Percentiles rank a stretch among this genome's conserved stretches.
phyloP scores from a whole-genome alignment of 2,797 vertebrate genomes.

The Bradypodion pumilum region DNA sequence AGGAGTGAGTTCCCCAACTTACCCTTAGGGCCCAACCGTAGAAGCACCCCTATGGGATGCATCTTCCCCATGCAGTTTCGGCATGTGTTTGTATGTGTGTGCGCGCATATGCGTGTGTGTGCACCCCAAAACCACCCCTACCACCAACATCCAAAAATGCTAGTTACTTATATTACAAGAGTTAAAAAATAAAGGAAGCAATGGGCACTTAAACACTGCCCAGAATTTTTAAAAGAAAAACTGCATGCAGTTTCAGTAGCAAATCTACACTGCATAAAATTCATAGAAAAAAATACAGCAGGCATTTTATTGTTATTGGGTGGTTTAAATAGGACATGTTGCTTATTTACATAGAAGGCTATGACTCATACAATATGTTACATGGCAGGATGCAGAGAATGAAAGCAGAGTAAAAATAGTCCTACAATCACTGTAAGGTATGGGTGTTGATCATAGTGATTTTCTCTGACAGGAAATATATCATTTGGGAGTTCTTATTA shows the following conservation, averaged over 20 bases:
- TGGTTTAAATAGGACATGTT: not conserved
- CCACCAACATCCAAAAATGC: too few species aligned
- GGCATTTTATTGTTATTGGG: not conserved
- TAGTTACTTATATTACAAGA: too few species aligned
- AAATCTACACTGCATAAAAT: not conserved
- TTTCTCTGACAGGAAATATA: constrained; percentile 57
- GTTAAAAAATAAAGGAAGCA: not conserved
- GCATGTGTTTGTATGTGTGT: too few species aligned
- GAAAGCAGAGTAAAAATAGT: constrained; percentile 52
- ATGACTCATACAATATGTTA: not conserved
- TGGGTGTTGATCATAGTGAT: constrained; percentile 47
- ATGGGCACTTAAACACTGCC: not conserved
- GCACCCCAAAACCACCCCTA: too few species aligned
- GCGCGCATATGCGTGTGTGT: too few species aligned
- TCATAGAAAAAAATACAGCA: not conserved
- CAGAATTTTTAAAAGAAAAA: not conserved
- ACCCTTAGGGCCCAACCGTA: too few species aligned
- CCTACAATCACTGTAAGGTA: constrained; percentile 44
- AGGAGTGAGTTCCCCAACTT: too few species aligned
- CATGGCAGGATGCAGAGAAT: not conserved
- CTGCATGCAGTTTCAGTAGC: not conserved
- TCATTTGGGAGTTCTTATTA: constrained; percentile 59
- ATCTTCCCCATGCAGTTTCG: too few species aligned
- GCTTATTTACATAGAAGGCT: not conserved
- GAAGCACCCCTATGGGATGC: too few species aligned